Evolutionary conservation across 1,140 invertebrate genomes (phyloP).

Genomic region (Pteromalus puparum): DNA sequence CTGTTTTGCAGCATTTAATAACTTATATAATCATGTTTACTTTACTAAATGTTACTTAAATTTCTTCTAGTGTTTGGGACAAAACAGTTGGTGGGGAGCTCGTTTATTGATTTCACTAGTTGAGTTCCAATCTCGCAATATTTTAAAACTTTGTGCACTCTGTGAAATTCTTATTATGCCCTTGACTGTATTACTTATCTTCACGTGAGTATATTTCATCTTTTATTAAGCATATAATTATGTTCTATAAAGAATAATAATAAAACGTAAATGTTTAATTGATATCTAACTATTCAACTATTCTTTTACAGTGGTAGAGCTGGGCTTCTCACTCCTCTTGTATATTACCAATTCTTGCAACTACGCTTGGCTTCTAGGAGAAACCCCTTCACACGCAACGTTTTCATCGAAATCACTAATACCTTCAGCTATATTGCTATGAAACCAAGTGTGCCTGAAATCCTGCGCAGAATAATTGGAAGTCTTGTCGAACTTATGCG

Average conservation of each 20-base stretch:
- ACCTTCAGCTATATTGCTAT: slow-evolving; percentile 58
- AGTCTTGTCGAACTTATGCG: slow-evolving; percentile 65
- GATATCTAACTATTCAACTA: slow-evolving; percentile 52
- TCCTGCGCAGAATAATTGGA: slow-evolving; percentile 64
- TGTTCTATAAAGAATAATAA: no score
- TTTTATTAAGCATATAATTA: slow-evolving; percentile 30
- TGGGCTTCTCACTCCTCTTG: slow-evolving; percentile 90
- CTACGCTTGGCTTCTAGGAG: slow-evolving; percentile 92
- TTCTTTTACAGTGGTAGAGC: slow-evolving; percentile 85
- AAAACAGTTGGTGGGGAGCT: slow-evolving; percentile 92
- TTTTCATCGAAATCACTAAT: slow-evolving; percentile 83
- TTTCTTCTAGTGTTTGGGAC: slow-evolving; percentile 85
- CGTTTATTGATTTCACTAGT: slow-evolving; percentile 89
- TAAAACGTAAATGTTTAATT: slow-evolving; percentile 6
- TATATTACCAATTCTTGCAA: slow-evolving; percentile 96
- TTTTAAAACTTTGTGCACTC: slow-evolving; percentile 90
- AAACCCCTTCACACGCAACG: slow-evolving; percentile 95
- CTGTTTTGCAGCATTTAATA: not conserved
- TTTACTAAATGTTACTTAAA: not conserved
- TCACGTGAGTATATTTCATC: slow-evolving; percentile 83
- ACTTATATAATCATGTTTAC: not conserved
- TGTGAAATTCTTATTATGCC: slow-evolving; percentile 96
- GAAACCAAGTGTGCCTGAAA: slow-evolving; percentile 64
- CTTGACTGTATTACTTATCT: slow-evolving; percentile 87
- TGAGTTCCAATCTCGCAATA: slow-evolving; percentile 90